Evolutionary conservation across 2,888 invertebrate species (phyloP).

Genomic region (Sphaerophoria rueppellii): DNA sequence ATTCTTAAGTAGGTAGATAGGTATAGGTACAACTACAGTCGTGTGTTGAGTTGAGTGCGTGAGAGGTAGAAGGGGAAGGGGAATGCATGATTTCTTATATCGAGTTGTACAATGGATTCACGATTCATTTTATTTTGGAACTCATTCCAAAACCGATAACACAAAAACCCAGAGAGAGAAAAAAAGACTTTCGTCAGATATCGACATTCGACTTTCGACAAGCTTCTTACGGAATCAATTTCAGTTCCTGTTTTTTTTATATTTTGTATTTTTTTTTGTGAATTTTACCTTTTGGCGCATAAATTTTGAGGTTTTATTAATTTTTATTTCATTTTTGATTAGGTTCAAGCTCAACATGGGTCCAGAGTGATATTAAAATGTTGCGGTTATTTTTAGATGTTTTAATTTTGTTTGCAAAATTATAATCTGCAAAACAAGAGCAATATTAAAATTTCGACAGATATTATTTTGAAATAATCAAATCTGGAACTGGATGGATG

Average conservation of each 20-base stretch:
- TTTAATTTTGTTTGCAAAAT: conserved; percentile 29
- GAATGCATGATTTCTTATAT: background rate
- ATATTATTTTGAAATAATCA: conserved; percentile 69
- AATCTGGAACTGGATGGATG: conserved; percentile 54
- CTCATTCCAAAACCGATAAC: conserved; percentile 46
- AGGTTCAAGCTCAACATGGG: background rate
- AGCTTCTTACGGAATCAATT: conserved; percentile 45
- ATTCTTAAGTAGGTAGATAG: background rate
- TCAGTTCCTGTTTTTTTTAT: background rate
- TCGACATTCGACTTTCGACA: conserved; percentile 19
- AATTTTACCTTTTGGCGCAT: conserved; percentile 46
- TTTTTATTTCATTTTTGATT: conserved; percentile 46
- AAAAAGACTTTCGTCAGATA: conserved; percentile 29
- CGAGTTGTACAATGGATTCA: conserved; percentile 54
- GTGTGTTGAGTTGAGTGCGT: too few relatives aligned
- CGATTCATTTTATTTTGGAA: conserved; percentile 67
- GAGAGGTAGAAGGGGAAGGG: too few relatives aligned
- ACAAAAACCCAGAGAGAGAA: too few relatives aligned
- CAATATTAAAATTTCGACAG: conserved; percentile 58
- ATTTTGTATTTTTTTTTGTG: conserved; percentile 23
- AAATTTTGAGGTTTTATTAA: conserved; percentile 50
- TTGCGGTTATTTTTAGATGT: conserved; percentile 23
- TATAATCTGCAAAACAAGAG: conserved; percentile 44
- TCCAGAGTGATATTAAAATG: conserved; percentile 8
- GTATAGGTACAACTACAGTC: background rate